These are phyloP conservation scores for Eupeodes corollae DNA, from an alignment of 1,140 invertebrate species.

Conservation along the genomic window DNA sequence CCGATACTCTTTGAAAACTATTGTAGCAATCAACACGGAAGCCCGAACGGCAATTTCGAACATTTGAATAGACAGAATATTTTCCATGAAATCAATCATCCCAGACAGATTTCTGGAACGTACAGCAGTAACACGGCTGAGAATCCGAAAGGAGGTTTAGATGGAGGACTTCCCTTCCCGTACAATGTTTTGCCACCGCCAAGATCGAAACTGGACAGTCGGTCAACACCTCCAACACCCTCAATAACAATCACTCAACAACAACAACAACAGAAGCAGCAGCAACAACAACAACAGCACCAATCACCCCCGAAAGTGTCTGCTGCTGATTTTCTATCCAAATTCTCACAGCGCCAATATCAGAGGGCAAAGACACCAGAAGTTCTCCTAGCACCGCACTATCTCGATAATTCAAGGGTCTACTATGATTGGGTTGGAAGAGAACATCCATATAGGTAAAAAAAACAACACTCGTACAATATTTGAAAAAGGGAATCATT, in stretches of 20 bases:
- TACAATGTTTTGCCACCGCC: slow-evolving; percentile 21
- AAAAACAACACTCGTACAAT: too few species aligned
- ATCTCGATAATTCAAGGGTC: slow-evolving; percentile 40
- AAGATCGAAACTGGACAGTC: slow-evolving; percentile 14
- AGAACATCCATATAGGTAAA: slow-evolving; percentile 10
- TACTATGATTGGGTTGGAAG: slow-evolving; percentile 42
- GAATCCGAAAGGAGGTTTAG: neutral
- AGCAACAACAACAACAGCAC: neutral
- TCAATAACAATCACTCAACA: neutral
- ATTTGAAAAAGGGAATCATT: too few species aligned
- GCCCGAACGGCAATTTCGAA: neutral
- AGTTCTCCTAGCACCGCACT: slow-evolving; percentile 63
- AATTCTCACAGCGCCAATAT: slow-evolving; percentile 14
- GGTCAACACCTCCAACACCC: neutral
- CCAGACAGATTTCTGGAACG: neutral
- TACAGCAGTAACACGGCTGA: slow-evolving; percentile 1
- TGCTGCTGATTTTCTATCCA: neutral
- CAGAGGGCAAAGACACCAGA: slow-evolving; percentile 58
- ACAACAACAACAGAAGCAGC: neutral
- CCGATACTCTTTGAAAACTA: neutral
- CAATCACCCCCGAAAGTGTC: neutral
- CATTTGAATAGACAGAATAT: neutral
- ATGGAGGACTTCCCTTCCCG: slow-evolving; percentile 8
- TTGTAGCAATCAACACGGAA: neutral
- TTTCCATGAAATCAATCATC: slow-evolving; percentile 4